Evolutionary conservation across 2,113 vertebrate genomes (phyloP).

Genomic region (Plecturocebus donacophilus): DNA sequence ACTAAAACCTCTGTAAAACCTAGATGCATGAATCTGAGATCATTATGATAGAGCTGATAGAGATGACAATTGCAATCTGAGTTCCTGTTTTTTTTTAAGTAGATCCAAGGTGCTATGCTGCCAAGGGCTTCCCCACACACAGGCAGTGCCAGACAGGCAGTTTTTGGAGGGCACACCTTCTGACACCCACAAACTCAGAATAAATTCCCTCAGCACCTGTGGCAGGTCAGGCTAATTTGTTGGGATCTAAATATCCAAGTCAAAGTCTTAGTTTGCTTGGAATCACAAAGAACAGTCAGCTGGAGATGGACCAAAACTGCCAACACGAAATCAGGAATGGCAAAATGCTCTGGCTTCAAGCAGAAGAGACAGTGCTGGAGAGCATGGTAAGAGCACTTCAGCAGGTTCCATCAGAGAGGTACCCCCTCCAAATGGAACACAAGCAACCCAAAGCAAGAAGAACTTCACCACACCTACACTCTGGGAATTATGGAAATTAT

Average conservation of each 20-base stretch:
- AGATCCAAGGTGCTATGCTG: background rate
- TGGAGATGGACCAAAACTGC: background rate
- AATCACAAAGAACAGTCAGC: conserved; percentile 35
- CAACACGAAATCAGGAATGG: background rate
- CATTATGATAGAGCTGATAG: background rate
- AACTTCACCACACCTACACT: background rate
- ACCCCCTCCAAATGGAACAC: background rate
- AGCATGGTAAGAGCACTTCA: background rate
- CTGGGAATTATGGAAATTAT: background rate
- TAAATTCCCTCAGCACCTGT: conserved; percentile 38
- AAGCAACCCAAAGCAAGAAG: background rate
- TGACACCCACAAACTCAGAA: background rate
- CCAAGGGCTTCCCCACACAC: conserved; percentile 30
- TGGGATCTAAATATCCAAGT: conserved; percentile 35
- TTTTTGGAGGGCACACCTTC: conserved; percentile 26
- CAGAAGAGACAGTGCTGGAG: background rate
- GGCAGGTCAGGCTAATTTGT: conserved; percentile 13
- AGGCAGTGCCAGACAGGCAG: conserved; percentile 13
- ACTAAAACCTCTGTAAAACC: conserved; percentile 37
- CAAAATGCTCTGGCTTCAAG: background rate
- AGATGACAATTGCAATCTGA: background rate
- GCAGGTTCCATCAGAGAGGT: background rate
- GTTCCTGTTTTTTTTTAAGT: background rate
- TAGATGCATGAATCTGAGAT: background rate
- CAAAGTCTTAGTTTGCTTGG: conserved; percentile 3